phyloP scores from a whole-genome alignment of 1,140 invertebrate genomes.

The Homalodisca vitripennis region DNA sequence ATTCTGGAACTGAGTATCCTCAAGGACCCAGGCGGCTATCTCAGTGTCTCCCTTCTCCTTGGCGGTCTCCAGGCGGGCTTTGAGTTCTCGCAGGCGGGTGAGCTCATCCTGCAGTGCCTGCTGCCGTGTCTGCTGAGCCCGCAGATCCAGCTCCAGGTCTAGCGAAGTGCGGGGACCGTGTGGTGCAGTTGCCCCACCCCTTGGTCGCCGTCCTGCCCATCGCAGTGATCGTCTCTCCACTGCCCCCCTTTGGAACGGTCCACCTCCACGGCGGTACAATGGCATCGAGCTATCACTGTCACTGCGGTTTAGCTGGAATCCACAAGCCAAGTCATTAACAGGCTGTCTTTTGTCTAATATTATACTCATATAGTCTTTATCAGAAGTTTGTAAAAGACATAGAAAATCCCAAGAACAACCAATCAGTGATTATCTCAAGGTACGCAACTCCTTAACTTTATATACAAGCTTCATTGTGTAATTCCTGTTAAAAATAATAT shows the following conservation, averaged over 20 bases:
- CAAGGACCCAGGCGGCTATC: conserved; percentile 78
- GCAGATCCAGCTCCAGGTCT: conserved; percentile 88
- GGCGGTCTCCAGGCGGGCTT: conserved; percentile 59
- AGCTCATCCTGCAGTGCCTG: conserved; percentile 83
- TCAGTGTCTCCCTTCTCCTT: conserved; percentile 74
- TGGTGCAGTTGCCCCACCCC: conserved; percentile 33
- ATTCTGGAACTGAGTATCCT: conserved; percentile 81
- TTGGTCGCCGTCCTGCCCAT: conserved; percentile 52
- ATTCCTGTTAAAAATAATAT: no score
- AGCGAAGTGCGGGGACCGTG: conserved; percentile 71
- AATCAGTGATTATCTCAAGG: no score
- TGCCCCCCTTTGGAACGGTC: conserved; percentile 87
- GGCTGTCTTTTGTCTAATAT: no score
- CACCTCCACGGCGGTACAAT: conserved; percentile 66
- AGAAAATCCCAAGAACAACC: no score
- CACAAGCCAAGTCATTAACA: conserved; percentile 35
- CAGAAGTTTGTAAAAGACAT: no score
- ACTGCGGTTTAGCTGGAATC: conserved; percentile 82
- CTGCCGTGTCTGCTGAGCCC: conserved; percentile 81
- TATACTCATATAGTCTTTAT: no score
- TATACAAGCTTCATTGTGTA: no score
- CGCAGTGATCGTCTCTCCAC: conserved; percentile 84
- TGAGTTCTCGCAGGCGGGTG: conserved; percentile 73
- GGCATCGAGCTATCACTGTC: conserved; percentile 97
- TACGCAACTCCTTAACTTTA: no score